Percentiles rank a stretch among this genome's conserved stretches.
phyloP scores from a whole-genome alignment of 2,888 invertebrate genomes.

The Microplitis manilae region DNA sequence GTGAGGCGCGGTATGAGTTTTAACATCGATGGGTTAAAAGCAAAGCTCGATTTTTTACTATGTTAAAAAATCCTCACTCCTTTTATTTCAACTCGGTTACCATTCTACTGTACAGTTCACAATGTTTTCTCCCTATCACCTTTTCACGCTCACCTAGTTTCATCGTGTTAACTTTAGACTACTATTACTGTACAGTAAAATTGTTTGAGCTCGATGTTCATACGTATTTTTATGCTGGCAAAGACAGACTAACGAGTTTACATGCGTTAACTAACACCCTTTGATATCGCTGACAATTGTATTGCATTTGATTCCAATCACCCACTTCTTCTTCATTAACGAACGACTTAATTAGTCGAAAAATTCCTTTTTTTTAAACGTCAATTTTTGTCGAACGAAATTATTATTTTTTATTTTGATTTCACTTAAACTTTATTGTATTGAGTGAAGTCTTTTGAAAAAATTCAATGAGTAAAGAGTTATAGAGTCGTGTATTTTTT shows the following conservation, averaged over 20 bases:
- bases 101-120: constrained; percentile 16
- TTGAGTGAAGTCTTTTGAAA: no score
- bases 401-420: no score
- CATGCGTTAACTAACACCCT: constrained; percentile 27
- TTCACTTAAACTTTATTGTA: no score
- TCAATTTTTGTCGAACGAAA: no score
- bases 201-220: constrained; percentile 27
- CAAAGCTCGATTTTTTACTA: constrained; percentile 42
- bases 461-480: background rate
- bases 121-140: constrained; percentile 31
- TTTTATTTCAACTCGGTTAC: constrained; percentile 3
- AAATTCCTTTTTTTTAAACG: no score
- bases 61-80: constrained; percentile 24
- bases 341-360: background rate
- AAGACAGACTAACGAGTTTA: constrained; percentile 51
- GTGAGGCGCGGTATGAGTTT: background rate
- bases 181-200: constrained; percentile 14
- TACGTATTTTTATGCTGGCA: constrained; percentile 42
- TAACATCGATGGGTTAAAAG: constrained; percentile 9
- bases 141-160: constrained; percentile 13
- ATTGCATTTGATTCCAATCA: constrained; percentile 11
- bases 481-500: background rate
- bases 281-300: constrained; percentile 38
- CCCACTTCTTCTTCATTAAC: background rate
- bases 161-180: constrained; percentile 8